Conservation (phyloP, 92 coral and sea anemone genomes). For the Muricea muricata region DNA sequence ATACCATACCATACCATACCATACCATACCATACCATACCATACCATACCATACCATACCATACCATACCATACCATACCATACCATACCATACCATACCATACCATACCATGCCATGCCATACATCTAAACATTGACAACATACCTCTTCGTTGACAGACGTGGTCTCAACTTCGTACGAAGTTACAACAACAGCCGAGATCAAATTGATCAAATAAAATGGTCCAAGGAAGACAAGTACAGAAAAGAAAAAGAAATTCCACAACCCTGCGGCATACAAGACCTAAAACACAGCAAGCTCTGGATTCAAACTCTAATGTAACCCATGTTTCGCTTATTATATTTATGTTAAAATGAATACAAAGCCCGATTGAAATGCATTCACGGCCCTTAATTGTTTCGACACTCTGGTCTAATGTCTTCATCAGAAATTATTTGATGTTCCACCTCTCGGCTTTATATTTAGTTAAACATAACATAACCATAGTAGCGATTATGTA, state of each 20-base stretch:
- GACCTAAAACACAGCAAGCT: slow-evolving; percentile 55
- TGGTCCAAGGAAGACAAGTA: slow-evolving; percentile 85
- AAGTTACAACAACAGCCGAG: slow-evolving; percentile 92
- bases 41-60: not conserved
- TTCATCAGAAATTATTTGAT: too few relatives aligned
- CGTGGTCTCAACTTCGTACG: slow-evolving; percentile 88
- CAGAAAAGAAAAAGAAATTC: slow-evolving; percentile 80
- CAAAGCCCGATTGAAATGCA: too few relatives aligned
- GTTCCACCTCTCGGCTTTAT: too few relatives aligned
- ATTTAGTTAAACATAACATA: too few relatives aligned
- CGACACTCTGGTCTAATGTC: too few relatives aligned
- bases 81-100: not conserved
- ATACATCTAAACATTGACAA: not conserved
- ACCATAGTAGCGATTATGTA: too few relatives aligned
- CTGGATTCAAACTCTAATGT: too few relatives aligned
- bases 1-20: not conserved
- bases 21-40: not conserved
- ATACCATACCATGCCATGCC: not conserved
- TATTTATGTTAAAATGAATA: too few relatives aligned
- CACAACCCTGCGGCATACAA: slow-evolving; percentile 84
- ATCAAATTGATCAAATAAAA: slow-evolving; percentile 88
- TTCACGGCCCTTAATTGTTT: too few relatives aligned
- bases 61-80: not conserved
- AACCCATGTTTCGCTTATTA: too few relatives aligned
- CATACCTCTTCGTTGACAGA: slow-evolving; percentile 77